A percentile compares a stretch with the other conserved stretches of the same genome.
These are phyloP conservation scores for Spongia lamella DNA, from an alignment of 37 sponge, comb jelly and placozoan species.

Conservation along the genomic window DNA sequence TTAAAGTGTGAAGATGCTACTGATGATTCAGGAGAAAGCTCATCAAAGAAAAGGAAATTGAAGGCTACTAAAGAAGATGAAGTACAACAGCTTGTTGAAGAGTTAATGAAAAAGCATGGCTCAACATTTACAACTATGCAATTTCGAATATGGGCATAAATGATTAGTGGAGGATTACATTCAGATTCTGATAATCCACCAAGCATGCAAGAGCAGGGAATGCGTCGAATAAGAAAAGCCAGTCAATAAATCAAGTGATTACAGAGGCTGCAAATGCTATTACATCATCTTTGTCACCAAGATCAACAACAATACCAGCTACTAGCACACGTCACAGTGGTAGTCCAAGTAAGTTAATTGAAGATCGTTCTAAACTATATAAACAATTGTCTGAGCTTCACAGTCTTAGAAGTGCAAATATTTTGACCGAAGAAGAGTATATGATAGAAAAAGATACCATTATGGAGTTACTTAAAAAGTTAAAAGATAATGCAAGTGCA, in stretches of 20 bases:
- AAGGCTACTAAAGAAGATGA: background rate
- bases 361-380: slow-evolving; percentile 21
- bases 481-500: background rate
- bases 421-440: slow-evolving; percentile 22
- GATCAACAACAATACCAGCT: no score
- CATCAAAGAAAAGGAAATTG: background rate
- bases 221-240: background rate
- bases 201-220: slow-evolving; percentile 4
- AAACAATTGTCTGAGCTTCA: slow-evolving; percentile 23
- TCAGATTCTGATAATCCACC: slow-evolving; percentile 12
- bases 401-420: background rate
- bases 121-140: slow-evolving; percentile 19
- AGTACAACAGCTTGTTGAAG: background rate
- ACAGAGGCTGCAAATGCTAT: background rate
- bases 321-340: no score
- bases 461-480: slow-evolving; percentile 15
- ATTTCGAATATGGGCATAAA: slow-evolving; percentile 6
- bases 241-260: no score
- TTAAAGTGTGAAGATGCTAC: slow-evolving; percentile 1
- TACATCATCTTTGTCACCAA: no score
- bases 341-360: slow-evolving; percentile 7
- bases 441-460: slow-evolving; percentile 14
- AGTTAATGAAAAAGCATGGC: slow-evolving; percentile 15
- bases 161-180: slow-evolving; percentile 10
- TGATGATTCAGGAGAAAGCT: background rate